These are phyloP conservation scores for Romanogobio albipinnatus DNA, from an alignment of 2,113 vertebrate species.

Conservation along the genomic window DNA sequence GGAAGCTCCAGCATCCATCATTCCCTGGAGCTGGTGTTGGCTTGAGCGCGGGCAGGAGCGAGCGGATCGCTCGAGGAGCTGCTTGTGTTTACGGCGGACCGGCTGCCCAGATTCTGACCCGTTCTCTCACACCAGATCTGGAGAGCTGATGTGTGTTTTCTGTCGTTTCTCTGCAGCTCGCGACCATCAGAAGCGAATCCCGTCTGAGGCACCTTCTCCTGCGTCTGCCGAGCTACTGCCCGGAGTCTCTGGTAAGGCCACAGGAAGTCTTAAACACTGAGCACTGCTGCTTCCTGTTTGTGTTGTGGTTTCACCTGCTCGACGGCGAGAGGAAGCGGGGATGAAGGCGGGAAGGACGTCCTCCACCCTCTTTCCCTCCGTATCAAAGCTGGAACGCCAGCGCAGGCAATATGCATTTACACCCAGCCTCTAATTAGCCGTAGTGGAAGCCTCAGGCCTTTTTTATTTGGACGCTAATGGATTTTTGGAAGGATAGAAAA, in stretches of 20 bases:
- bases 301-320: slow-evolving; percentile 39
- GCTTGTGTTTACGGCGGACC: too few species aligned
- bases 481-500: slow-evolving; percentile 42
- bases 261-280: slow-evolving; percentile 41
- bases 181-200: slow-evolving; percentile 95
- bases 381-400: slow-evolving; percentile 48
- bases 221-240: slow-evolving; percentile 92
- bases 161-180: slow-evolving; percentile 77
- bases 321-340: slow-evolving; percentile 8
- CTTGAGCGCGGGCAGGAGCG: too few species aligned
- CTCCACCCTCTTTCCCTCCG: slow-evolving; percentile 28
- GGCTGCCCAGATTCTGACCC: too few species aligned
- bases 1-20: too few species aligned
- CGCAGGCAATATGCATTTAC: slow-evolving; percentile 43
- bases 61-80: too few species aligned
- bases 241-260: slow-evolving; percentile 84
- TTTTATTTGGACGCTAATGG: slow-evolving; percentile 49
- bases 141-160: background rate
- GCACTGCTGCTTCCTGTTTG: background rate
- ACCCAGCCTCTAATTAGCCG: slow-evolving; percentile 57
- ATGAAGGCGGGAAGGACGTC: slow-evolving; percentile 8
- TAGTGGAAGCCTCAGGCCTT: slow-evolving; percentile 32
- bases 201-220: slow-evolving; percentile 91
- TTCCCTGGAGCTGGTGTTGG: too few species aligned
- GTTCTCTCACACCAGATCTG: too few species aligned